Conservation (phyloP, 2,113 vertebrate genomes). For the Malurus cyaneus region DNA sequence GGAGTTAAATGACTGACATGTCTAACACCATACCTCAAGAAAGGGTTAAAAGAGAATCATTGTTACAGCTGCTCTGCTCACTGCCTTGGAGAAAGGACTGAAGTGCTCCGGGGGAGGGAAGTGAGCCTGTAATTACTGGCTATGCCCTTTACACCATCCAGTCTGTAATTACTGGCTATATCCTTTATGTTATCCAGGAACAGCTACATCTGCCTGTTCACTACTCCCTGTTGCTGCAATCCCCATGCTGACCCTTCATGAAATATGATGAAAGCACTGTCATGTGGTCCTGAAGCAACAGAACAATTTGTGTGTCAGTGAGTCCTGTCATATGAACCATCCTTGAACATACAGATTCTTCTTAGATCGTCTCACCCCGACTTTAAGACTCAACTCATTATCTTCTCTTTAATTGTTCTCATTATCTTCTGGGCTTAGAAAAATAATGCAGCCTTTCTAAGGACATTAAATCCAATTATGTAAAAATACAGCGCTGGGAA, state of each 20-base stretch:
- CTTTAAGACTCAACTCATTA: background rate
- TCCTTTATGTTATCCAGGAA: background rate
- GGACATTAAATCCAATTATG: background rate
- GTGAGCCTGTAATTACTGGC: background rate
- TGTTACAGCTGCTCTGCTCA: background rate
- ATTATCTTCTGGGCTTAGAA: background rate
- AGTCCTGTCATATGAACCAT: background rate
- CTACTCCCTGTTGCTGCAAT: background rate
- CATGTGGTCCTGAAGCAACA: background rate
- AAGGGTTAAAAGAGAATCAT: background rate
- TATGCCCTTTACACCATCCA: background rate
- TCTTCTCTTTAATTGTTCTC: background rate
- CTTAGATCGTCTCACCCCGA: constrained; percentile 1
- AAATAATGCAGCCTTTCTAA: background rate
- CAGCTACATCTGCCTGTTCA: background rate
- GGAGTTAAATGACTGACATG: background rate
- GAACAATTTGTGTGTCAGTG: background rate
- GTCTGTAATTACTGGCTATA: background rate
- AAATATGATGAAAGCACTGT: background rate
- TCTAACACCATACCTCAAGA: background rate
- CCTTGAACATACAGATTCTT: background rate
- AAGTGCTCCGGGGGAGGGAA: background rate
- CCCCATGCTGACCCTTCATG: background rate
- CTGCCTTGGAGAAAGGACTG: background rate
- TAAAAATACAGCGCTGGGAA: background rate